Percentiles rank a stretch among this genome's conserved stretches.
Conservation (phyloP, 2,113 vertebrate species). For the Archilochus colubris region DNA sequence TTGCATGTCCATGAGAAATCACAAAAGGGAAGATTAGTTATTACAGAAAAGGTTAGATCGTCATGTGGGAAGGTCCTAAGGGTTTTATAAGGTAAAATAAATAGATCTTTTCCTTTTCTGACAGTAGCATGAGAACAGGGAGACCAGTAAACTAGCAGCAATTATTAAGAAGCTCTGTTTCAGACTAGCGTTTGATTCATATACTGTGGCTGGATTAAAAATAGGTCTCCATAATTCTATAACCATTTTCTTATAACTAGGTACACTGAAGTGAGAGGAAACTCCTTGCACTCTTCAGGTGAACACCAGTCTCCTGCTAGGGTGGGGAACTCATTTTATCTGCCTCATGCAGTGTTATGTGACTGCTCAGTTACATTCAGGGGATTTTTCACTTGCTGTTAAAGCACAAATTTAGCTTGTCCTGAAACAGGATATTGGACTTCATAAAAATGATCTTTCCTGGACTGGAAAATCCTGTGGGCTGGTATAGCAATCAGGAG, state of each 20-base stretch:
- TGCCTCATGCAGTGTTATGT: background rate
- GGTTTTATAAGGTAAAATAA: background rate
- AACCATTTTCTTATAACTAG: background rate
- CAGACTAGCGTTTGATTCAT: background rate
- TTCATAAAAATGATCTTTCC: background rate
- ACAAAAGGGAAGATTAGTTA: background rate
- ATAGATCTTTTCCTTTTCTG: background rate
- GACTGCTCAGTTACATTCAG: background rate
- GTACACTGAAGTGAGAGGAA: background rate
- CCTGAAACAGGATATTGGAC: background rate
- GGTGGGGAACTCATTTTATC: background rate
- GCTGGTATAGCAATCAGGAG: background rate
- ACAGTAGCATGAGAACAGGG: background rate
- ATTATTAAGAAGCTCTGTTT: background rate
- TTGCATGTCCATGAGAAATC: background rate
- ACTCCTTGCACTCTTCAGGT: background rate
- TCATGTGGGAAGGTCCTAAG: background rate
- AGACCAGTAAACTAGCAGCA: background rate
- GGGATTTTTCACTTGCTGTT: background rate
- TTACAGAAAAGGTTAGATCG: background rate
- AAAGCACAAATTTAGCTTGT: background rate
- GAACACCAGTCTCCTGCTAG: background rate
- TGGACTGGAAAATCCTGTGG: background rate
- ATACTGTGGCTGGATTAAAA: background rate
- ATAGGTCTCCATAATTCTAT: background rate